phyloP scores from a whole-genome alignment of 2,888 invertebrate species.

The Agonopterix subpropinquella region DNA sequence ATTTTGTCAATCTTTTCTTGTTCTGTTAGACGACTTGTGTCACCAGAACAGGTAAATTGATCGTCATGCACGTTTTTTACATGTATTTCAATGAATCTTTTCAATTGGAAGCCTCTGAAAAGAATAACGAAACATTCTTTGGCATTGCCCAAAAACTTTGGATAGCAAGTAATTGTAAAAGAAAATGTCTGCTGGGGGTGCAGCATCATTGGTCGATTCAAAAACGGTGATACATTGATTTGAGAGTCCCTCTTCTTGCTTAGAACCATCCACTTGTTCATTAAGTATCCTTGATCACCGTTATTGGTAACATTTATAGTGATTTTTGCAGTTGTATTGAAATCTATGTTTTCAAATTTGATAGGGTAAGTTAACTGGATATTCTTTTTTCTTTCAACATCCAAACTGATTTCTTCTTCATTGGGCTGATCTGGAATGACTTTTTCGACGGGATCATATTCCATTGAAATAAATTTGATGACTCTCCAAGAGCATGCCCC shows the following conservation, averaged over 20 bases:
- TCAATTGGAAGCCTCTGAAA: conserved; percentile 78
- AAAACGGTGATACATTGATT: conserved; percentile 54
- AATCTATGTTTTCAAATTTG: conserved; percentile 59
- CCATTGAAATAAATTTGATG: conserved; percentile 45
- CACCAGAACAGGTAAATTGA: background rate
- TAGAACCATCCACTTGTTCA: conserved; percentile 69
- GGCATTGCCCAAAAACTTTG: conserved; percentile 76
- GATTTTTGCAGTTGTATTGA: conserved; percentile 31
- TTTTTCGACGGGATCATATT: conserved; percentile 38
- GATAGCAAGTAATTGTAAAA: conserved; percentile 68
- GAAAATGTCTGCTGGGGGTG: conserved; percentile 49
- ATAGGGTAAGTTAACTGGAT: conserved; percentile 72
- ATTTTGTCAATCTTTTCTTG: conserved; percentile 30
- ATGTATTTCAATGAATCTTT: conserved; percentile 70
- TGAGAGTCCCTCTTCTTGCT: conserved; percentile 71
- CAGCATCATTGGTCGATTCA: conserved; percentile 44
- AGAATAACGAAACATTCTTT: conserved; percentile 77
- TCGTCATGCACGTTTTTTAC: conserved; percentile 1
- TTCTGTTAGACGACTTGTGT: conserved; percentile 15
- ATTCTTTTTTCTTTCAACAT: conserved; percentile 59
- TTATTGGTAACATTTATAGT: conserved; percentile 55
- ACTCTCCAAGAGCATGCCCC: conserved; percentile 76
- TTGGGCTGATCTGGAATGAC: conserved; percentile 5
- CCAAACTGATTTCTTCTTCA: conserved; percentile 33
- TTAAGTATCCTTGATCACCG: conserved; percentile 47